phyloP scores from a whole-genome alignment of 2,797 vertebrate species.

The Hyperoplus lanceolatus region DNA sequence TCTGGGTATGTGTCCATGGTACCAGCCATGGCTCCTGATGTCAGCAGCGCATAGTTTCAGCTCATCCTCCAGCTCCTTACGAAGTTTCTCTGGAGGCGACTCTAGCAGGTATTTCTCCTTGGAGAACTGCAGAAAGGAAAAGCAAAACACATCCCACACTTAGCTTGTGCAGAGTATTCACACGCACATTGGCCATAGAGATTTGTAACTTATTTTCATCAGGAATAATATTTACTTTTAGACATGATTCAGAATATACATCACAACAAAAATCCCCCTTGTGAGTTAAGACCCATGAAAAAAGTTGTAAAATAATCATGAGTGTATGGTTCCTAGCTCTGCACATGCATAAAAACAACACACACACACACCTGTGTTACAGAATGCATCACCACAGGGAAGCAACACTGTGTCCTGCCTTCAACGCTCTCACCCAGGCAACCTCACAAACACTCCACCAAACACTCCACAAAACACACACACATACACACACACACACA shows the following conservation, averaged over 20 bases:
- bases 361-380: constrained; percentile 59
- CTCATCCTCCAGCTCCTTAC: constrained; percentile 97
- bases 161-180: constrained; percentile 4
- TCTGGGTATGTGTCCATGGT: constrained; percentile 96
- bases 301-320: neutral
- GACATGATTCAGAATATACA: neutral
- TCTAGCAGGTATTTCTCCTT: constrained; percentile 99
- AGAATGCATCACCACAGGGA: constrained; percentile 71
- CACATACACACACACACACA: constrained; percentile 13
- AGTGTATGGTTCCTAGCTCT: neutral
- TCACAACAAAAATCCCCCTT: neutral
- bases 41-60: constrained; percentile 95
- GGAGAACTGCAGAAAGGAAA: constrained; percentile 89
- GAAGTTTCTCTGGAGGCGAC: constrained; percentile 95
- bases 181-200: constrained; percentile 7
- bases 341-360: constrained; percentile 10
- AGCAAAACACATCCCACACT: neutral
- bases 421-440: constrained; percentile 32
- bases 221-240: neutral
- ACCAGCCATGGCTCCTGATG: constrained; percentile 98
- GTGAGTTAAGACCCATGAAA: too few relatives aligned
- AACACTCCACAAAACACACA: neutral
- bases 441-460: neutral
- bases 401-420: constrained; percentile 39
- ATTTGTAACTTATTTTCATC: constrained; percentile 29